These are phyloP conservation scores for Lichenostomus cassidix DNA, from an alignment of 2,113 vertebrate genomes.

Conservation along the genomic window DNA sequence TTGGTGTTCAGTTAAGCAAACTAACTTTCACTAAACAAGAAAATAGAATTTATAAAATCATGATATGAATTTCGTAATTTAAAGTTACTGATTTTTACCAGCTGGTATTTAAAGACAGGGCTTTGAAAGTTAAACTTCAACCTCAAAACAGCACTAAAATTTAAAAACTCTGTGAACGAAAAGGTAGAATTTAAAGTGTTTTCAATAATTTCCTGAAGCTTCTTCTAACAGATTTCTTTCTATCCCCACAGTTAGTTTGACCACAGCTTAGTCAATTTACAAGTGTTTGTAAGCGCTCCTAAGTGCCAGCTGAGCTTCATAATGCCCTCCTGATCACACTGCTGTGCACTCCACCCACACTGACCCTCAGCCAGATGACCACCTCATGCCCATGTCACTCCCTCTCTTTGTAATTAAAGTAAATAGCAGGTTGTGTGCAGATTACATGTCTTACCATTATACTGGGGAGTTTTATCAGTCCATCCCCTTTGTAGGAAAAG, in stretches of 20 bases:
- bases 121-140: neutral
- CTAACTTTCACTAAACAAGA: neutral
- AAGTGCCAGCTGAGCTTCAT: neutral
- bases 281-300: neutral
- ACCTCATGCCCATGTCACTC: accelerated
- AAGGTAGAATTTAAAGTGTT: neutral
- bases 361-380: neutral
- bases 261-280: neutral
- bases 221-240: neutral
- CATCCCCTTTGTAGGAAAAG: neutral
- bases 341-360: neutral
- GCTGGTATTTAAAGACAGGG: neutral
- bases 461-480: neutral
- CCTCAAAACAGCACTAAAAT: neutral
- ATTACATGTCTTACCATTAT: neutral
- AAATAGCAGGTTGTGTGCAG: neutral
- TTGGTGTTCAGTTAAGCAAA: neutral
- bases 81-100: neutral
- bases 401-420: neutral
- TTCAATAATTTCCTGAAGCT: neutral
- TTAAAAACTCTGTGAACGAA: neutral
- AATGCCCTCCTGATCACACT: neutral
- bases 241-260: neutral
- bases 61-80: neutral
- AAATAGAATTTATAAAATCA: neutral